Evolutionary conservation across 2,113 vertebrate genomes (phyloP), one percentile per base, ranked within the genome.

Genomic region (Hyla sarda): DNA sequence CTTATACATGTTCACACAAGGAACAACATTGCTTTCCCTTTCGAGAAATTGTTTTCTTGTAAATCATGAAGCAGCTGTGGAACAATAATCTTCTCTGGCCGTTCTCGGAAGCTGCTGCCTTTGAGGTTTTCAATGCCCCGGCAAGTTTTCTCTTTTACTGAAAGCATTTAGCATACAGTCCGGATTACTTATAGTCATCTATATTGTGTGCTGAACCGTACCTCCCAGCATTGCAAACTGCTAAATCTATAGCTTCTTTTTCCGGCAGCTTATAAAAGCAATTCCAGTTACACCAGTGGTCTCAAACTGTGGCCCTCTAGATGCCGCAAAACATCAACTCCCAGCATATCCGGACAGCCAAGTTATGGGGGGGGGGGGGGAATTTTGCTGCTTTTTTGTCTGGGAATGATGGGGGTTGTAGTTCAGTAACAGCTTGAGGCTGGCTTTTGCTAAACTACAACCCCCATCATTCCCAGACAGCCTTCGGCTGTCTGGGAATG

Each of bases 21-120:
- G 28, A 71, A 25, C 25, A 67, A 50, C 47, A 75, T 83, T 52
- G 21, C 88, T 87, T 90, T 75, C 84, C 84, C 85, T 50, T 34
- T 65, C 78, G 77, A 86, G 85, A 76, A 72, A 37, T 83, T 88
- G 90, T 45, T 67, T 89, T 86, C 84, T 87, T 67, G 88, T 85
- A 67, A 74, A 65, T 92, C 89, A 60, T 56, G 83, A 60, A 88
- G 71, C n/a, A 77, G 78, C 50, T 80, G 0, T 1, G 84, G 86
- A 52, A 76, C 77, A 58, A 81, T 56, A 69, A 78, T 84, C 56
- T 13, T 71, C 88, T 86, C 82, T 82, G 14, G 47, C 83, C 84
- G 87, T 86, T 48, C 80, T 72, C 50, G 71, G 88, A 91, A 58
- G 41, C 2, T 48, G 75, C 21, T 54, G 73, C 79, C 0, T 19